phyloP scores from a whole-genome alignment of 2,888 invertebrate genomes.

The Oxyteleia sp. region DNA sequence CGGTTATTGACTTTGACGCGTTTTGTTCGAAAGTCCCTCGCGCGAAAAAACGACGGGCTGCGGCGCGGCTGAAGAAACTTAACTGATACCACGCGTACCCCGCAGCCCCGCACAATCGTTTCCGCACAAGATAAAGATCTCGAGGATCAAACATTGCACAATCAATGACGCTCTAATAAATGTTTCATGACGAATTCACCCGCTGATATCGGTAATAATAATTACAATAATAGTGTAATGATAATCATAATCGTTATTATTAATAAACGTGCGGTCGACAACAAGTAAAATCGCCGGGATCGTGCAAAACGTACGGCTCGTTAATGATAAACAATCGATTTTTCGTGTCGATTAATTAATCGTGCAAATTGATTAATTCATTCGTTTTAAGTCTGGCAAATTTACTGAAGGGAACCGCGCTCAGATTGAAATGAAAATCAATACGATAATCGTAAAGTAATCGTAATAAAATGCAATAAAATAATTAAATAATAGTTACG shows the following conservation, averaged over 20 bases:
- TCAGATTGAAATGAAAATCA: conserved; percentile 4
- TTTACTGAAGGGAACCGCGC: conserved; percentile 10
- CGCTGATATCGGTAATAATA: conserved; percentile 21
- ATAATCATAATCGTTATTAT: conserved; percentile 15
- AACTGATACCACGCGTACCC: conserved; percentile 50
- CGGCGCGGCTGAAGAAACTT: conserved; percentile 21
- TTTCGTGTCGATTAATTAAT: not conserved
- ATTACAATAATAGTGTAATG: conserved; percentile 32
- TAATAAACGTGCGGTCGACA: conserved; percentile 1
- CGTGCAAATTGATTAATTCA: not conserved
- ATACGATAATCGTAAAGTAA: conserved; percentile 7
- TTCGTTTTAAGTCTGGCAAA: not conserved
- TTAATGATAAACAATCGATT: not conserved
- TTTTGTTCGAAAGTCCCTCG: conserved; percentile 22
- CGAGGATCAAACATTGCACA: conserved; percentile 52
- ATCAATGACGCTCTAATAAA: conserved; percentile 36
- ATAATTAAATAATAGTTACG: conserved; percentile 41
- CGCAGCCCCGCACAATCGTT: conserved; percentile 6
- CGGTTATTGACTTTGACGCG: conserved; percentile 31
- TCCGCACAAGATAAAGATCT: conserved; percentile 31
- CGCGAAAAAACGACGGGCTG: conserved; percentile 9
- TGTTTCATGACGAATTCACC: conserved; percentile 37
- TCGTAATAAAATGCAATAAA: conserved; percentile 47
- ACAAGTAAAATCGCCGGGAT: conserved; percentile 13
- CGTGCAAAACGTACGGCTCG: not conserved